Conservation (phyloP, 1,140 invertebrate species). For the Drosophila parvula region DNA sequence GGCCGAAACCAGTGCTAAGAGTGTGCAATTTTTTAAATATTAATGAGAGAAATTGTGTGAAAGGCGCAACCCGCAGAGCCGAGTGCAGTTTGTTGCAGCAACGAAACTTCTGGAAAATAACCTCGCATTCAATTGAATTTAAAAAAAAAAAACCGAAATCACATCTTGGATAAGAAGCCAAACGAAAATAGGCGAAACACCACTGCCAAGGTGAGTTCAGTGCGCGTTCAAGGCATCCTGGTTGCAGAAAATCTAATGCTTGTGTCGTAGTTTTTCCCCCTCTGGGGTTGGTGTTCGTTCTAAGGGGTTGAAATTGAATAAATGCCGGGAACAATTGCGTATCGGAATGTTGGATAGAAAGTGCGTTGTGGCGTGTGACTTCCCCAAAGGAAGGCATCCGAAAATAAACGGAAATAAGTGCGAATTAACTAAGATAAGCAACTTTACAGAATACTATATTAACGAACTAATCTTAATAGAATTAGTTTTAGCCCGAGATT, state of each 20-base stretch:
- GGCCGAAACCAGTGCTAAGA: conserved; percentile 41
- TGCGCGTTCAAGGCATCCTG: conserved; percentile 16
- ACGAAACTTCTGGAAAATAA: conserved; percentile 2
- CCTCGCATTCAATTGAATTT: neutral
- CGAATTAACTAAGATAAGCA: too few species aligned
- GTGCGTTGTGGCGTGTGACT: conserved; percentile 21
- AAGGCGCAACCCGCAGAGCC: conserved; percentile 16
- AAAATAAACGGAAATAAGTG: neutral
- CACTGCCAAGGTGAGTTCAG: conserved; percentile 22
- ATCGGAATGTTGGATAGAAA: conserved; percentile 17
- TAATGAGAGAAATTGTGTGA: conserved; percentile 40
- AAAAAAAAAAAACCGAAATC: neutral
- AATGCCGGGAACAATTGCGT: conserved; percentile 15
- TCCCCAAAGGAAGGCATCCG: neutral
- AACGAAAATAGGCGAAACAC: neutral
- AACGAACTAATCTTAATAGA: neutral
- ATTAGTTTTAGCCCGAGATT: too few species aligned
- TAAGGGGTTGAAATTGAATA: conserved; percentile 28
- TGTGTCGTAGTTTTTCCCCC: conserved; percentile 26
- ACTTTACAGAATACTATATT: neutral
- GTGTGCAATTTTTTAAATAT: conserved; percentile 36
- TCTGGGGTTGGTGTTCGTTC: neutral
- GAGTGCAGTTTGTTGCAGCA: conserved; percentile 8
- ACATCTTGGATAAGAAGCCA: conserved; percentile 23
- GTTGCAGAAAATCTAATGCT: neutral